Conservation (phyloP, 2,888 invertebrate species). For the Lycia hirtaria region DNA sequence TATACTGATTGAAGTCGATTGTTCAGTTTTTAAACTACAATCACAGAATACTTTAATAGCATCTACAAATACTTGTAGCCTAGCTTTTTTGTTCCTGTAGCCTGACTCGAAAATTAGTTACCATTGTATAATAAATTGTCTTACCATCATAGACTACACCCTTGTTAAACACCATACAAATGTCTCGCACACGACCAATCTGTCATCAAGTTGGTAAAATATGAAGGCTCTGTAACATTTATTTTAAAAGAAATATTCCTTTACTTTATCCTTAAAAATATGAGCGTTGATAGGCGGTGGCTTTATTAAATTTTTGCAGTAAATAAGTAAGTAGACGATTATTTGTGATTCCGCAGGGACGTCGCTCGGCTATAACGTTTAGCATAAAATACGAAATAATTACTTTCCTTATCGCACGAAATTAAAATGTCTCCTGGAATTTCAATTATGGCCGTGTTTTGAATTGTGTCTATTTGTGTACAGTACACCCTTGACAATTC, state of each 20-base stretch:
- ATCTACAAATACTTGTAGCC: no score
- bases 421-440: conserved; percentile 40
- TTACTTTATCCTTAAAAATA: neutral
- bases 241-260: no score
- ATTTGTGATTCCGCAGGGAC: conserved; percentile 6
- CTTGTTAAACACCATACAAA: no score
- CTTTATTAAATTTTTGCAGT: neutral
- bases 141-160: no score
- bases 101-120: no score
- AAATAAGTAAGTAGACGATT: conserved; percentile 9
- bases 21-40: no score
- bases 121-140: no score
- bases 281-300: neutral
- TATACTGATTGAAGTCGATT: no score
- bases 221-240: neutral
- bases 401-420: conserved; percentile 33
- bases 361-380: conserved; percentile 4
- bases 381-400: conserved; percentile 30
- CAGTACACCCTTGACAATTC: conserved; percentile 42
- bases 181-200: no score
- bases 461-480: conserved; percentile 42
- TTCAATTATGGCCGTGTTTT: conserved; percentile 42
- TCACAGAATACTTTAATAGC: no score
- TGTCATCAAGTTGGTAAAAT: no score
- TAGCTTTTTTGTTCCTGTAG: no score